phyloP scores from a whole-genome alignment of 2,113 vertebrate genomes.

The Camelus dromedarius region DNA sequence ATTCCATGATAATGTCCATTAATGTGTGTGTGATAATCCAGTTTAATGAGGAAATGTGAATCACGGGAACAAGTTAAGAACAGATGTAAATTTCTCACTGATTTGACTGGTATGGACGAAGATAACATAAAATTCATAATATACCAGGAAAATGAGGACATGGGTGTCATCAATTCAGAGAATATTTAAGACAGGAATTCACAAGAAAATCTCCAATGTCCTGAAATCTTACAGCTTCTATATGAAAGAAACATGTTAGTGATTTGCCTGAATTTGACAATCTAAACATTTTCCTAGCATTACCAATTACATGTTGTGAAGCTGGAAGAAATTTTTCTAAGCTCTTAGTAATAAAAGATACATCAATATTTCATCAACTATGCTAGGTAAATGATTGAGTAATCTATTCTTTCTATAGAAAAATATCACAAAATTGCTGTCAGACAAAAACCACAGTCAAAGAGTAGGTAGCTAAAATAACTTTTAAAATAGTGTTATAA shows the following conservation, averaged over 20 bases:
- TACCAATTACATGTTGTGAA: not conserved
- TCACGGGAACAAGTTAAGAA: not conserved
- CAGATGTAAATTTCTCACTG: constrained; percentile 22
- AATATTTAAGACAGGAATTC: constrained; percentile 24
- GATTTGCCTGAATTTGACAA: not conserved
- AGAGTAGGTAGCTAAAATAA: not conserved
- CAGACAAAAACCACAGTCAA: not conserved
- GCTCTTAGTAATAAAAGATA: not conserved
- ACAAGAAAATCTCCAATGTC: not conserved
- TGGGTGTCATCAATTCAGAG: not conserved
- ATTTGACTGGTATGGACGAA: constrained; percentile 13
- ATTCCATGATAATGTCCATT: not conserved
- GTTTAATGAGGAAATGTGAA: constrained; percentile 17
- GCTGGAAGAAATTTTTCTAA: not conserved
- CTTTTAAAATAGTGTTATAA: not conserved
- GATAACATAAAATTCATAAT: constrained; percentile 48
- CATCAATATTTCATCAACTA: not conserved
- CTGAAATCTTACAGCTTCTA: constrained; percentile 5
- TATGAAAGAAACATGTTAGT: not conserved
- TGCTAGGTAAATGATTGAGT: constrained; percentile 4
- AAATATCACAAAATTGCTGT: not conserved
- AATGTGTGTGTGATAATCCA: not conserved
- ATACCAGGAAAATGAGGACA: not conserved
- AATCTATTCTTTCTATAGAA: not conserved
- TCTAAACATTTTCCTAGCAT: not conserved